Percentiles rank a stretch among this genome's conserved stretches.
These are phyloP conservation scores for Callorhinus ursinus DNA, from an alignment of 2,113 vertebrate genomes.

Conservation along the genomic window DNA sequence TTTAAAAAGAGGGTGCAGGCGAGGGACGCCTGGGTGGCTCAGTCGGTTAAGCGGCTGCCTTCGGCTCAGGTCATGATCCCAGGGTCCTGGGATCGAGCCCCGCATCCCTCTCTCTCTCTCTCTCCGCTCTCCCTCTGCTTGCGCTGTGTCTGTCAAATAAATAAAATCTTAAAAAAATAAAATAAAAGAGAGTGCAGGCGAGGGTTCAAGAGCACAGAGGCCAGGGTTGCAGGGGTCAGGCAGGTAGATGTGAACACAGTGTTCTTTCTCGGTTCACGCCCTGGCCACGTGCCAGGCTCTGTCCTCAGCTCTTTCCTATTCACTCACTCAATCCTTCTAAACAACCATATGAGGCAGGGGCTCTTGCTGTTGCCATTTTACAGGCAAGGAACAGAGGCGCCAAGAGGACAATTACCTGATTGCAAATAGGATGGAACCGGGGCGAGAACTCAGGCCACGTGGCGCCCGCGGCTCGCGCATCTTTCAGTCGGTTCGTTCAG, in stretches of 20 bases:
- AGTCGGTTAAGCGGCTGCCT: too few relatives aligned
- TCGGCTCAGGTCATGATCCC: too few relatives aligned
- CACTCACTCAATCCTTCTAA: neutral
- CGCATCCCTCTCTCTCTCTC: too few relatives aligned
- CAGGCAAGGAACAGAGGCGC: neutral
- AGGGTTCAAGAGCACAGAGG: neutral
- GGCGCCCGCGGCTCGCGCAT: neutral
- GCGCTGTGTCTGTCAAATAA: too few relatives aligned
- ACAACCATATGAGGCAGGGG: neutral
- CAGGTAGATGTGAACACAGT: neutral
- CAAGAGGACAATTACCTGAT: neutral
- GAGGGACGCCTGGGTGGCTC: neutral
- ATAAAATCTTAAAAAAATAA: too few relatives aligned
- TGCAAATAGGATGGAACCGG: neutral
- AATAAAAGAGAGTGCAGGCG: neutral
- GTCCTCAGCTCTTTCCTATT: too few relatives aligned
- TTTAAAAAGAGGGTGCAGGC: too few relatives aligned
- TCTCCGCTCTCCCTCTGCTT: too few relatives aligned
- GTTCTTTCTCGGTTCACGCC: too few relatives aligned
- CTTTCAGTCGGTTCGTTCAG: too few relatives aligned
- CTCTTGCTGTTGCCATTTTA: neutral
- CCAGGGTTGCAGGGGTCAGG: too few relatives aligned
- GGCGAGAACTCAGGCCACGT: neutral
- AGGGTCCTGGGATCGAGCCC: too few relatives aligned
- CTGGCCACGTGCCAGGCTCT: neutral